Base-by-base conservation (phyloP, 2,888 invertebrate species). In the Sarcophaga carnaria region DNA sequence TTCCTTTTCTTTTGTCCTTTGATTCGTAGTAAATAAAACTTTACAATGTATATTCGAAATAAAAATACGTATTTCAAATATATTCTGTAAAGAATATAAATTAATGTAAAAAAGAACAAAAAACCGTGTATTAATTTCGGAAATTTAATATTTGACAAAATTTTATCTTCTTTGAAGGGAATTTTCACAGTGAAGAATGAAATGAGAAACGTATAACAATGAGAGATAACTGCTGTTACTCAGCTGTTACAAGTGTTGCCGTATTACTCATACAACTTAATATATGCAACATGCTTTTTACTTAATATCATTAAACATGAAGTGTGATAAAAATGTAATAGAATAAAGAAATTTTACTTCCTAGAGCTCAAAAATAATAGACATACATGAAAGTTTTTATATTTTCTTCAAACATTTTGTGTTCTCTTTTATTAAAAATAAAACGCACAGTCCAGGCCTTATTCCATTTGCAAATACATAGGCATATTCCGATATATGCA, bases 191-290 rank as follows among this genome's bases (percentile, higher is more conserved):
- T 72, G 62, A 72, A 11, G 37, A n/a, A 17, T 45, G 20, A 54
- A 14, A 17, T 54, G 54, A 54, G 17, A 54, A 37, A 37, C 37
- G 37, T 54, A 54, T 54, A 54, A 54, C 17, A 54, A 54, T 37
- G 22, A 60, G 63, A 62, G 76, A 76, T 69, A 75, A 27, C 62
- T 63, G 49, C 20, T 75, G 37, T 54, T 22, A 37, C 22, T 25
- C 82, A 82, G 76, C 82, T 82, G 69, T 25, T 70, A 17, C 2
- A 17, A 63, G 3, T 47, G 80, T 17, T 81, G 69, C 80, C 80
- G 62, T 25, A 62, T 62, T 37, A 2, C 3, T 8, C 22, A 20
- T 17, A 45, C 37, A 66, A 77, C 6, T 54, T 14, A 54, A 54
- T 54, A 5, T 14, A 14, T 4, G 14, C 54, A 54, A 54, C 54